Base-by-base conservation (phyloP, 2,113 vertebrate genomes). In the Tetrax tetrax region DNA sequence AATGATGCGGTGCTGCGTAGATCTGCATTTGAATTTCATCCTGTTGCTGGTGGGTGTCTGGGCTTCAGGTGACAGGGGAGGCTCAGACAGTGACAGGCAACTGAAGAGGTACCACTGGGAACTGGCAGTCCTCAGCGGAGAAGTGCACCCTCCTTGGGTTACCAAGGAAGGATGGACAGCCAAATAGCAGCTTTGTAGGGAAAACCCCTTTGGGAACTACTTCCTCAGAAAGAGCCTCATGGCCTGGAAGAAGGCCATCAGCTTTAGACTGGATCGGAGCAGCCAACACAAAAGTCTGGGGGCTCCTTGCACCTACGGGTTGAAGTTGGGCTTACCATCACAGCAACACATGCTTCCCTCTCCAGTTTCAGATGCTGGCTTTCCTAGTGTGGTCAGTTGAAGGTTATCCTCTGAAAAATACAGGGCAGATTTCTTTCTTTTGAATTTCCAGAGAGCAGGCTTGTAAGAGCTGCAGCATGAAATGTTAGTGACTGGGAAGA, bases 21-120 rank as follows among this genome's bases (percentile, higher is more conserved):
- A n/a, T 45, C 45, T 56, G 18, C 28, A 12, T 10, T 68, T 72
- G 48, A 31, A 65, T 50, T 87, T 48, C 57, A 51, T 31, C 35
- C 48, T 21, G 16, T 6, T 6, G 1, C 14, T 54, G 31, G 33
- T 24, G 28, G 7, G 7, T 14, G 38, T 38, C 38, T 38, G 38
- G 38, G 38, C 38, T 38, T 66, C 4, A 11, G 48, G 29, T 47
- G 17, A 12, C 0, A 41, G 57, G 31, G 28, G 12, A 59, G 22
- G 27, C 19, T 91, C 28, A 70, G 69, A 14, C 3, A 60, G 61
- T 0, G 0, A 43, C 2, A 21, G 68, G 7, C 3, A 10, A 6
- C 38, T 48, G 37, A 29, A 54, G 33, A 87, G 54, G 54, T 27
- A 24, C 1, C 35, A 5, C 28, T 20, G 43, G 63, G 59, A 56